Evolutionary conservation across 2,888 invertebrate species (phyloP).

Genomic region (Dolichomitus sp.): DNA sequence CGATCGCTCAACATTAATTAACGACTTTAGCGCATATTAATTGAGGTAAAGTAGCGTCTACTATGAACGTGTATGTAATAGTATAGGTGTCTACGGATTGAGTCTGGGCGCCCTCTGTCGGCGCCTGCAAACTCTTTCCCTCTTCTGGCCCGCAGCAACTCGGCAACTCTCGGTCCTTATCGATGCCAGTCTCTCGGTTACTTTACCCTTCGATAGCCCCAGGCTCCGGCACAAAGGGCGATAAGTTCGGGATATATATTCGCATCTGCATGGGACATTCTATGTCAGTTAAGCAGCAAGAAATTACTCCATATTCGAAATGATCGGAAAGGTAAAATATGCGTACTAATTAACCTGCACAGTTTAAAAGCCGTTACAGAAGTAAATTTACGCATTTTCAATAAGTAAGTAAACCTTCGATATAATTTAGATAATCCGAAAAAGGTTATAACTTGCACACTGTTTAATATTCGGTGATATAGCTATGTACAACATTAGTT

Average conservation of each 20-base stretch:
- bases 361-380: neutral
- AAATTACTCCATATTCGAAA: neutral
- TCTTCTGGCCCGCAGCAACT: conserved; percentile 28
- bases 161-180: conserved; percentile 41
- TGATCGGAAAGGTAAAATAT: neutral
- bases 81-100: conserved; percentile 34
- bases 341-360: neutral
- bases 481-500: neutral
- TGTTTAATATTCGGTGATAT: neutral
- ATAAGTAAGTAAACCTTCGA: neutral
- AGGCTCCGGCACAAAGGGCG: conserved; percentile 47
- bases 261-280: neutral
- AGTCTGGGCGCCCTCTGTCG: conserved; percentile 19
- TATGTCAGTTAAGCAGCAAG: neutral
- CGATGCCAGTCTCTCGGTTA: conserved; percentile 33
- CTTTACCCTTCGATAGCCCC: conserved; percentile 46
- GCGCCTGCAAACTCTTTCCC: conserved; percentile 30
- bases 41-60: conserved; percentile 75
- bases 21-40: conserved; percentile 81
- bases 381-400: neutral
- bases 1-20: conserved; percentile 78
- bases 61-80: neutral
- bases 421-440: neutral
- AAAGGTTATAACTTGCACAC: neutral
- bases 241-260: conserved; percentile 36